phyloP scores from a whole-genome alignment of 2,888 invertebrate species.

The Zaprionus bogoriensis region DNA sequence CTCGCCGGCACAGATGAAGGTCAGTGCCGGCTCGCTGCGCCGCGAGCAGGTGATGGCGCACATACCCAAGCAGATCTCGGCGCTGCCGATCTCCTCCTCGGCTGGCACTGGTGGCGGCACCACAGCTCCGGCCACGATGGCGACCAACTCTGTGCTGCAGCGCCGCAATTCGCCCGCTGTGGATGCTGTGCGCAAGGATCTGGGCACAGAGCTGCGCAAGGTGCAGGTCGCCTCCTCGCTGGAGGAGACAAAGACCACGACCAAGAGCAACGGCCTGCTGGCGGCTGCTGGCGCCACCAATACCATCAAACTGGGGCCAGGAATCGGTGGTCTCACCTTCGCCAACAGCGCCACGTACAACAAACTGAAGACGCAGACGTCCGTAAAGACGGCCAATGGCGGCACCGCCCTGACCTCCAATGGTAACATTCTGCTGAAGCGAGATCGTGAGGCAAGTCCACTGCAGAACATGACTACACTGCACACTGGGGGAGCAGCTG shows the following conservation, averaged over 20 bases:
- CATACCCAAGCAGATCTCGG: conserved; percentile 78
- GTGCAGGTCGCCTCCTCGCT: conserved; percentile 33
- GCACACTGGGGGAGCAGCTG: too few species aligned
- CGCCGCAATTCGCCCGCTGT: conserved; percentile 75
- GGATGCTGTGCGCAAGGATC: conserved; percentile 87
- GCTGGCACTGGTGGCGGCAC: conserved; percentile 59
- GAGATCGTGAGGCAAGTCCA: conserved; percentile 80
- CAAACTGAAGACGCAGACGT: conserved; percentile 80
- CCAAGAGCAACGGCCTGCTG: conserved; percentile 37
- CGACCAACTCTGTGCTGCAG: conserved; percentile 75
- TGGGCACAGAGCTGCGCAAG: conserved; percentile 84
- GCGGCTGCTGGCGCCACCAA: conserved; percentile 59
- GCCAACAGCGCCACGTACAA: conserved; percentile 82
- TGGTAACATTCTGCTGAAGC: conserved; percentile 74
- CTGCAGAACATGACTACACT: conserved; percentile 72
- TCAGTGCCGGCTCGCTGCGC: conserved; percentile 81
- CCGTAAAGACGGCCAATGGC: conserved; percentile 66
- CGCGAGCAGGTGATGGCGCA: conserved; percentile 73
- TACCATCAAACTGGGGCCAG: conserved; percentile 82
- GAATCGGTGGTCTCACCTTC: conserved; percentile 82
- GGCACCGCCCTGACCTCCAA: conserved; percentile 67
- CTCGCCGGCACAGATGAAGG: conserved; percentile 88
- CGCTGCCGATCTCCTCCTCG: conserved; percentile 64
- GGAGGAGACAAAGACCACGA: conserved; percentile 39
- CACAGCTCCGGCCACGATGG: conserved; percentile 71